Evolutionary conservation across 2,888 invertebrate genomes (phyloP).

Genomic region (Tiliacea aurago): DNA sequence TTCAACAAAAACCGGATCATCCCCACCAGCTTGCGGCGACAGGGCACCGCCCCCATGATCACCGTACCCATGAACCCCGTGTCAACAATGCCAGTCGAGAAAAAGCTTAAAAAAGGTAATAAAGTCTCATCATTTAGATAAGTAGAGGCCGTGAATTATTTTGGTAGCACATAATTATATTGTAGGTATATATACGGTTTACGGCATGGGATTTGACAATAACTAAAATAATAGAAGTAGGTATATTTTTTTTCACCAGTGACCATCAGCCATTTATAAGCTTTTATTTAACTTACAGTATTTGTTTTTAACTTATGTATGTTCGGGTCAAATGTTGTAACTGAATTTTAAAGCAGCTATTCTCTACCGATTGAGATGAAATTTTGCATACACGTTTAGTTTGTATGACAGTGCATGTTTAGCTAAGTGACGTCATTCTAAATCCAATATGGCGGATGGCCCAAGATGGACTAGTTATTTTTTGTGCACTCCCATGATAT

Average conservation of each 20-base stretch:
- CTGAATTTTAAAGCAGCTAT: no score
- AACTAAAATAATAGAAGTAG: neutral
- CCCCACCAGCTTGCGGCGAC: slow-evolving; percentile 28
- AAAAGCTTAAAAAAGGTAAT: slow-evolving; percentile 66
- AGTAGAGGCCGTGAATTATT: neutral
- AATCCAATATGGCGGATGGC: no score
- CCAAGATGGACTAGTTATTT: no score
- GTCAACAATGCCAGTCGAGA: slow-evolving; percentile 30
- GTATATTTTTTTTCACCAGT: neutral
- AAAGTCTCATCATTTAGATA: neutral
- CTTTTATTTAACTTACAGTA: no score
- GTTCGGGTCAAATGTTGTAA: no score
- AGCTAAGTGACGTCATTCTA: no score
- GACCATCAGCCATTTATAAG: neutral
- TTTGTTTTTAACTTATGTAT: no score
- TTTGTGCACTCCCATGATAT: no score
- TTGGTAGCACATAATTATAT: neutral
- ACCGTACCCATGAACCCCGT: slow-evolving; percentile 20
- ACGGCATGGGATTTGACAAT: neutral
- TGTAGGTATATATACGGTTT: no score
- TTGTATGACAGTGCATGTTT: no score
- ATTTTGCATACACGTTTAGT: no score
- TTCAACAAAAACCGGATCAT: slow-evolving; percentile 79
- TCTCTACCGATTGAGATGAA: no score
- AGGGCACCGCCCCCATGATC: neutral